Evolutionary conservation across 2,888 invertebrate species (phyloP).

Genomic region (Tachystola acroxantha): DNA sequence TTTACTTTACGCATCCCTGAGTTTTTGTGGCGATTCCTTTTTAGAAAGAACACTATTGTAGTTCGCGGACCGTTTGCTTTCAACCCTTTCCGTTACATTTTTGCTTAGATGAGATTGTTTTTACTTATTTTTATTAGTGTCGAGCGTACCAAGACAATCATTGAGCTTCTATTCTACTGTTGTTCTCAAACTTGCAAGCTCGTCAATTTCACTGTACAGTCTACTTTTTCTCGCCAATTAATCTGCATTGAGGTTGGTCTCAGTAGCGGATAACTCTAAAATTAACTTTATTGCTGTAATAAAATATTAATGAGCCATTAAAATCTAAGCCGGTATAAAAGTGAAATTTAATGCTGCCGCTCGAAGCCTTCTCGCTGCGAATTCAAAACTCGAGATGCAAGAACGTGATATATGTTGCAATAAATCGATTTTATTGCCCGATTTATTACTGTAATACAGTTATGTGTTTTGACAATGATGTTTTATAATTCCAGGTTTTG

Average conservation of each 20-base stretch:
- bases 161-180: not conserved
- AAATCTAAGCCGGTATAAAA: conserved; percentile 74
- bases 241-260: conserved; percentile 53
- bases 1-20: conserved; percentile 58
- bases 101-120: conserved; percentile 46
- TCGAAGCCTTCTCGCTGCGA: conserved; percentile 51
- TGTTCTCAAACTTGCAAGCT: not conserved
- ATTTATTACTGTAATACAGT: conserved; percentile 9
- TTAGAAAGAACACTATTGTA: conserved; percentile 60
- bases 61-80: conserved; percentile 52
- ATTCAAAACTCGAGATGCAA: conserved; percentile 45
- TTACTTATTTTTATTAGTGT: conserved; percentile 40
- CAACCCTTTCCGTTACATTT: conserved; percentile 73
- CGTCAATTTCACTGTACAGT: too few relatives aligned
- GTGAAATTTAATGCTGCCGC: conserved; percentile 70
- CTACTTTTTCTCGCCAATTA: conserved; percentile 31
- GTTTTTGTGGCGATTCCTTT: conserved; percentile 57
- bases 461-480: conserved; percentile 12
- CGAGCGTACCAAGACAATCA: conserved; percentile 23
- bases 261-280: conserved; percentile 72
- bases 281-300: conserved; percentile 69
- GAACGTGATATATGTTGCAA: conserved; percentile 59
- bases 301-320: conserved; percentile 75
- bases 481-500: conserved; percentile 11
- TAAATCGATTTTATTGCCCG: conserved; percentile 54